phyloP scores from a whole-genome alignment of 1,140 invertebrate species.

The Temnothorax nylanderi region DNA sequence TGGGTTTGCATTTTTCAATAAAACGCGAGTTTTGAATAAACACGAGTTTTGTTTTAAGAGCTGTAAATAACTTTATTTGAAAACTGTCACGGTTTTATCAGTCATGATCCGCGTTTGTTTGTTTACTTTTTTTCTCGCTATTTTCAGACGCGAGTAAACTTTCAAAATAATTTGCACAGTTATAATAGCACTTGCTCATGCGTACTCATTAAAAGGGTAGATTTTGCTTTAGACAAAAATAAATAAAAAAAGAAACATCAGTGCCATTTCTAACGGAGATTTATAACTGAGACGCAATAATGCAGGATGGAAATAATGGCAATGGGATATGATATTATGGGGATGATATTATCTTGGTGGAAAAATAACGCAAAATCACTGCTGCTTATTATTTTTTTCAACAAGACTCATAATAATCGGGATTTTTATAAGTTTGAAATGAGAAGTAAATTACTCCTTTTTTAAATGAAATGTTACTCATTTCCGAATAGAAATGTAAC shows the following conservation, averaged over 20 bases:
- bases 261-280: not conserved
- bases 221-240: not conserved
- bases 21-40: conserved; percentile 51
- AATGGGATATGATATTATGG: not conserved
- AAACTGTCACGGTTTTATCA: conserved; percentile 56
- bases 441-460: not conserved
- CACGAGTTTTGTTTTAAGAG: conserved; percentile 56
- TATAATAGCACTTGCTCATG: conserved; percentile 26
- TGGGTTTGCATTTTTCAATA: conserved; percentile 55
- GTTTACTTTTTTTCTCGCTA: conserved; percentile 42
- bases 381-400: not conserved
- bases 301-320: not conserved
- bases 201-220: conserved; percentile 18
- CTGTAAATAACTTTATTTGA: conserved; percentile 59
- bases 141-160: conserved; percentile 23
- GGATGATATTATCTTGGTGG: not conserved
- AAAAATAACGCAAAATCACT: not conserved
- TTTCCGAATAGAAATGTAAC: not conserved
- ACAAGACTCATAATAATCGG: not conserved
- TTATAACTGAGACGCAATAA: conserved; percentile 5
- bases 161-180: conserved; percentile 41
- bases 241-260: not conserved
- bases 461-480: not conserved
- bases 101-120: conserved; percentile 16
- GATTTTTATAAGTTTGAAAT: not conserved